phyloP scores from a whole-genome alignment of 2,888 invertebrate genomes.

The Patella ulyssiponensis region DNA sequence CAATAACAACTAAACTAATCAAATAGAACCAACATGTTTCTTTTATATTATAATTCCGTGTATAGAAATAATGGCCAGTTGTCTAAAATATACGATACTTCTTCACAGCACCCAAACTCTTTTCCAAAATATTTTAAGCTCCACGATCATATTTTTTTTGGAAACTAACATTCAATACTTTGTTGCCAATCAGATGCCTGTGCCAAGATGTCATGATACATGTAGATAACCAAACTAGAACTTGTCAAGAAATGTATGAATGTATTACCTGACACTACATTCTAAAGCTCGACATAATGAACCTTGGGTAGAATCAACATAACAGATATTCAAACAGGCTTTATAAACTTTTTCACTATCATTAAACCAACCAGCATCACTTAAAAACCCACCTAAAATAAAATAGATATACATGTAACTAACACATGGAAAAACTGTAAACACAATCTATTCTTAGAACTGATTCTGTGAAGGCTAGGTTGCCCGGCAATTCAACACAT shows the following conservation, averaged over 20 bases:
- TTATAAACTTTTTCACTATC: constrained; percentile 83
- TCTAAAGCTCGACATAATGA: constrained; percentile 82
- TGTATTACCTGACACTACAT: constrained; percentile 85
- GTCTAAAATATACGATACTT: too few species aligned
- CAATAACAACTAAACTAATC: background rate
- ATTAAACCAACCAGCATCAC: constrained; percentile 89
- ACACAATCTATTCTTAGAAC: too few species aligned
- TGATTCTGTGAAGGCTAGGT: too few species aligned
- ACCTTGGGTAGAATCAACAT: constrained; percentile 65
- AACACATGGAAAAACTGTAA: too few species aligned
- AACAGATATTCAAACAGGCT: constrained; percentile 80
- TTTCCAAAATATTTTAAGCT: too few species aligned
- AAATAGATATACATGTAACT: too few species aligned
- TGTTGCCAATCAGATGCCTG: constrained; percentile 32
- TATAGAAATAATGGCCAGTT: too few species aligned
- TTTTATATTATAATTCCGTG: too few species aligned
- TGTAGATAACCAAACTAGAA: background rate
- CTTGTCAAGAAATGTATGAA: background rate
- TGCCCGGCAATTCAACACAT: too few species aligned
- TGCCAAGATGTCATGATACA: background rate
- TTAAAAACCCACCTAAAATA: constrained; percentile 79
- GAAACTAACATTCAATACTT: too few species aligned
- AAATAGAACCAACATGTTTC: background rate
- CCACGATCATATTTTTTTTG: too few species aligned
- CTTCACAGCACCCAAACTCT: too few species aligned